Conservation (phyloP, 2,113 vertebrate genomes). For the Chamaetylas fuelleborni region DNA sequence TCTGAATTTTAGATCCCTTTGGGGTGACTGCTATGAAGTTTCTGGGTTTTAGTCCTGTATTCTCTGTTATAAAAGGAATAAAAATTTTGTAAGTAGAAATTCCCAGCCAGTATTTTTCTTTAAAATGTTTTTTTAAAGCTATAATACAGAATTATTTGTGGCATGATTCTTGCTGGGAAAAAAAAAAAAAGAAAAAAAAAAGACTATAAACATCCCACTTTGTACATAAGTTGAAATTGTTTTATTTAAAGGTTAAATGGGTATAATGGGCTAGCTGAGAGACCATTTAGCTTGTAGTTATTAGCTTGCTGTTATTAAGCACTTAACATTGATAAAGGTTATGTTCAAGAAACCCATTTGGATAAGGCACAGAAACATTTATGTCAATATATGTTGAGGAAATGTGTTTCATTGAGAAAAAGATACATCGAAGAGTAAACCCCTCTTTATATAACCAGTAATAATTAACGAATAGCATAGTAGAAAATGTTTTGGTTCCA, state of each 20-base stretch:
- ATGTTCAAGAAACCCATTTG: constrained; percentile 54
- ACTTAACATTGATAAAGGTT: constrained; percentile 25
- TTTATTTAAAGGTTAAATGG: constrained; percentile 67
- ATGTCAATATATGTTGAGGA: constrained; percentile 13
- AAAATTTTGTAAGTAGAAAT: not conserved
- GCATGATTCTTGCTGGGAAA: not conserved
- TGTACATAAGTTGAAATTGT: constrained; percentile 9
- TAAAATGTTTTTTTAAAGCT: not conserved
- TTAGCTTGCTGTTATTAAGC: constrained; percentile 43
- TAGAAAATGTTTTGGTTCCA: not conserved
- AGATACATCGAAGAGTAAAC: not conserved
- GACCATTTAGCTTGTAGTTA: constrained; percentile 30
- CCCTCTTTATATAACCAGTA: constrained; percentile 14
- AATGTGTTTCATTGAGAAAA: not conserved
- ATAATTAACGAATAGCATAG: not conserved
- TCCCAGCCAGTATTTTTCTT: constrained; percentile 1
- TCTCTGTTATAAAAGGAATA: not conserved
- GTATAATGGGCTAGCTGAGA: constrained; percentile 49
- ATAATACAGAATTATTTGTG: not conserved
- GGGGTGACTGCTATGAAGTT: not conserved
- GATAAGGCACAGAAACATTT: constrained; percentile 3
- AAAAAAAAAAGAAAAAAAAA: not conserved
- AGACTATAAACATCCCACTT: not conserved
- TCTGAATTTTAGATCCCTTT: not conserved
- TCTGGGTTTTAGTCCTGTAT: not conserved